These are phyloP conservation scores for Tetanocera ferruginea DNA, from an alignment of 2,888 invertebrate genomes.

Conservation along the genomic window DNA sequence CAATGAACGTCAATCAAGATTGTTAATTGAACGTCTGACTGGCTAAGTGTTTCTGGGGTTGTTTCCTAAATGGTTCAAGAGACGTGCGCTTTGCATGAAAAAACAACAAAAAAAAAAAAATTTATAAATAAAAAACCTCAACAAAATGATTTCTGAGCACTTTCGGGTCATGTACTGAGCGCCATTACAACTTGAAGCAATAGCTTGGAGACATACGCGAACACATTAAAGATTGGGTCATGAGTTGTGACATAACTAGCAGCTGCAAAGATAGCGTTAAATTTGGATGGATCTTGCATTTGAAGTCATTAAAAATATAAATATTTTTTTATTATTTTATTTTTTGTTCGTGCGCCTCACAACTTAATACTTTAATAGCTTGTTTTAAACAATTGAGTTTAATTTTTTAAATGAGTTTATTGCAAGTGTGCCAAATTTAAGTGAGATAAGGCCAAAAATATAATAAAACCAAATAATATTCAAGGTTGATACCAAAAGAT, in stretches of 20 bases:
- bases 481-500: neutral
- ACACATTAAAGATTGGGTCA: constrained; percentile 5
- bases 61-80: neutral
- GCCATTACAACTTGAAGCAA: neutral
- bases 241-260: neutral
- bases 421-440: neutral
- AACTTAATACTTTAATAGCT: too few relatives aligned
- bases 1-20: constrained; percentile 21
- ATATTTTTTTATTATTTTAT: too few relatives aligned
- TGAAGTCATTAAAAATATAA: too few relatives aligned
- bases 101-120: neutral
- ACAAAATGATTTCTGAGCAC: neutral
- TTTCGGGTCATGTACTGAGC: neutral
- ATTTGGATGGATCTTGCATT: neutral
- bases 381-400: too few relatives aligned
- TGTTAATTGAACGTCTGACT: neutral
- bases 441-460: neutral
- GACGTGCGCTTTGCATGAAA: neutral
- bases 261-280: neutral
- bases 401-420: neutral
- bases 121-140: neutral
- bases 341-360: too few relatives aligned
- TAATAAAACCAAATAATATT: neutral
- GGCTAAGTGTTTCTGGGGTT: neutral
- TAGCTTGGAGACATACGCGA: neutral